Evolutionary conservation across 2,888 invertebrate species (phyloP), one percentile per base, ranked within the genome.

Genomic region (Timema cristinae): DNA sequence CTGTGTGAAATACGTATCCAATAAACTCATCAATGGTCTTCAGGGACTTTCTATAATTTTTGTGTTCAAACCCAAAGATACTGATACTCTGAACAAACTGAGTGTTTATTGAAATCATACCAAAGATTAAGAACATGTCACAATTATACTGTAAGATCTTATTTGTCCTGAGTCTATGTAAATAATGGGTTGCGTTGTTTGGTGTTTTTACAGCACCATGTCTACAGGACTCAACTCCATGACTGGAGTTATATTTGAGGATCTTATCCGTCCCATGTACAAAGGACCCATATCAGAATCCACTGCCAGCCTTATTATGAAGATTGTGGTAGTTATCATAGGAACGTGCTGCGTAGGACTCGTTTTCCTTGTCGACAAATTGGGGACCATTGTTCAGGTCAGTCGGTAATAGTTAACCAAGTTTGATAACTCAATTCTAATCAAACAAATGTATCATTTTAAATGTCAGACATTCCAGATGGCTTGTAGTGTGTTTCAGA

Each of bases 201-300:
- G 48, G 47, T 47, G 48, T 49, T 50, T 66, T 47, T 70, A 15
- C 71, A 92, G 92, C 80, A 91, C 92, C 0, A 85, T 93, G 80
- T 93, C 93, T 0, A 93, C 93, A 11, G 92, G 91, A 0, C 82
- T 93, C 0, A 93, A 93, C 78, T 92, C 92, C 0, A 88, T 93
- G 89, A 88, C 93, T 2, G 92, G 92, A 9, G 91, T 93, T 0
- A 89, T 92, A 61, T 86, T 91, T 52, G 91, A 92, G 83, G 93
- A 93, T 79, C 86, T 93, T 78, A 87, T 91, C 78, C 90, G 90
- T 76, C 91, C 92, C 0, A 85, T 88, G 75, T 82, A 88, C 69
- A 87, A 85, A 74, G 86, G 85, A 76, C 88, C 89, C 0, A 84
- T 91, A 71, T 86, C 88, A 0, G 89, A 91, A 78, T 84, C 83